phyloP scores from a whole-genome alignment of 2,113 vertebrate genomes.

The Neotragus moschatus region DNA sequence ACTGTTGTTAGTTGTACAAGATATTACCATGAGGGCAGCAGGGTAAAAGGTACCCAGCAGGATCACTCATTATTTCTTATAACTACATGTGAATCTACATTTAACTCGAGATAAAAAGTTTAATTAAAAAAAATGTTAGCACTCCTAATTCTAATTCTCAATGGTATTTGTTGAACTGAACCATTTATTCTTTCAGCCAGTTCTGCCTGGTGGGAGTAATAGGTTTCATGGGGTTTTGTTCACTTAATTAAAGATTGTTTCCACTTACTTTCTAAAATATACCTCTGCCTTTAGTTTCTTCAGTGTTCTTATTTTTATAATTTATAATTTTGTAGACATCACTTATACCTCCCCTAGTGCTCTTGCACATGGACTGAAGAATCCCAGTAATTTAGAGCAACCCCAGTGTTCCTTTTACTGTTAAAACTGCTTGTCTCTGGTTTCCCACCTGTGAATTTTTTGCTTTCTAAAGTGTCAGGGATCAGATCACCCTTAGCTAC shows the following conservation, averaged over 20 bases:
- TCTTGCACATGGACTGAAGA: neutral
- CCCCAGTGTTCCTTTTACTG: neutral
- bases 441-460: neutral
- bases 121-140: conserved; percentile 15
- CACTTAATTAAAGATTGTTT: neutral
- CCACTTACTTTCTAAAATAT: neutral
- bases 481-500: neutral
- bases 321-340: neutral
- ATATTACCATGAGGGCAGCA: neutral
- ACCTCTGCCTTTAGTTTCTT: neutral
- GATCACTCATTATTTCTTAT: neutral
- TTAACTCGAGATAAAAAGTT: conserved; percentile 24
- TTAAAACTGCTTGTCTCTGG: neutral
- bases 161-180: conserved; percentile 25
- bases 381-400: neutral
- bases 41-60: neutral
- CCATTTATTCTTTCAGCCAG: neutral
- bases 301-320: neutral
- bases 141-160: neutral
- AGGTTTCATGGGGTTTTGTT: conserved; percentile 28
- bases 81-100: neutral
- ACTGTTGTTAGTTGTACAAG: neutral
- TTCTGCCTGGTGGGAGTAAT: neutral
- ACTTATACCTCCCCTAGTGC: neutral
- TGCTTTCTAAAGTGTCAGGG: neutral